Evolutionary conservation across 2,797 vertebrate genomes (phyloP).

Genomic region (Chiloscyllium punctatum): DNA sequence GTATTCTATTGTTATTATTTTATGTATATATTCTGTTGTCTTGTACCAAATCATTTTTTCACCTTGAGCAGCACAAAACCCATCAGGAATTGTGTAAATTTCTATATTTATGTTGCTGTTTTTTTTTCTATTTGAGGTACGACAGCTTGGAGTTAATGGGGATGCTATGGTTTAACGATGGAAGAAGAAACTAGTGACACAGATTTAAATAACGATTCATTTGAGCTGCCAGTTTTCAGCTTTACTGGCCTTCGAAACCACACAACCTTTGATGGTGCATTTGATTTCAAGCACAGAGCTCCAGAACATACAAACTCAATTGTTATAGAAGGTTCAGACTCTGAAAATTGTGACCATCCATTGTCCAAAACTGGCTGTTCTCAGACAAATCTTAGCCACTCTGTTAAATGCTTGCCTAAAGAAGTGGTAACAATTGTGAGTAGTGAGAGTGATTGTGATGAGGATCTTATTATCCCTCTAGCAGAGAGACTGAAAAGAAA

Average conservation of each 20-base stretch:
- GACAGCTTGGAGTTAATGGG: background rate
- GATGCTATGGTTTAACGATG: conserved; percentile 44
- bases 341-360: background rate
- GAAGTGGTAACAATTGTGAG: conserved; percentile 53
- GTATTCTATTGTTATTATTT: background rate
- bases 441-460: conserved; percentile 63
- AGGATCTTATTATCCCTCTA: conserved; percentile 53
- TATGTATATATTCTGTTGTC: background rate
- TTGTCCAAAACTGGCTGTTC: background rate
- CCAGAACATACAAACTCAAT: conserved; percentile 37
- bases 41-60: background rate
- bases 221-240: conserved; percentile 62
- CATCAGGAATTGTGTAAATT: background rate
- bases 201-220: conserved; percentile 57
- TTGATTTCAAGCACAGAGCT: conserved; percentile 13
- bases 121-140: background rate
- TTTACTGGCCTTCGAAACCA: conserved; percentile 44
- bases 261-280: conserved; percentile 47
- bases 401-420: background rate
- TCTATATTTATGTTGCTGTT: background rate
- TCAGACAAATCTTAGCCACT: background rate
- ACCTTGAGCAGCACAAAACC: background rate
- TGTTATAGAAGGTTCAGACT: conserved; percentile 41
- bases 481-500: conserved; percentile 57
- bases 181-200: conserved; percentile 44